These are phyloP conservation scores for Rhagologus leucostigma DNA, from an alignment of 2,113 vertebrate species.

Conservation along the genomic window DNA sequence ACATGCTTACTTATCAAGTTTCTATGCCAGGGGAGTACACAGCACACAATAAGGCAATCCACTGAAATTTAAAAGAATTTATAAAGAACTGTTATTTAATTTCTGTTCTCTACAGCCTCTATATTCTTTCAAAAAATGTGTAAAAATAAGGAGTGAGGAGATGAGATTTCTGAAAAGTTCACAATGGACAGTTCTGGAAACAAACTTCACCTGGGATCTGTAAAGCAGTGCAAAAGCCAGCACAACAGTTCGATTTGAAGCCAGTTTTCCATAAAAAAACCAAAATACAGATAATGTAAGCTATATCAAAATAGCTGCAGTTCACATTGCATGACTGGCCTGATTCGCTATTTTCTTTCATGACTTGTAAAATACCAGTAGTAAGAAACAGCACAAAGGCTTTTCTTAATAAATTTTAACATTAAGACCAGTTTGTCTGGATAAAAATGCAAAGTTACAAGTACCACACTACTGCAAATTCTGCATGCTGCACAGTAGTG, in stretches of 20 bases:
- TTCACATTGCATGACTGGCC: not conserved
- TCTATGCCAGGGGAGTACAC: constrained; percentile 20
- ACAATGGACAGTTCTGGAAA: constrained; percentile 3
- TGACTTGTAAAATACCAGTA: constrained; percentile 4
- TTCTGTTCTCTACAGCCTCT: constrained; percentile 22
- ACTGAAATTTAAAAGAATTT: constrained; percentile 2
- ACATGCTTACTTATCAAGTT: not conserved
- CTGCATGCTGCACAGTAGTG: constrained; percentile 37
- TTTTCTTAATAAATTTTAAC: constrained; percentile 70
- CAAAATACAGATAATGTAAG: not conserved
- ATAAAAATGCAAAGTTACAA: constrained; percentile 60
- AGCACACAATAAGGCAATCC: constrained; percentile 26
- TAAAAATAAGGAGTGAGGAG: not conserved
- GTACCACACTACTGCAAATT: constrained; percentile 20
- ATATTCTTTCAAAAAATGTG: not conserved
- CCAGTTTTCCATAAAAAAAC: constrained; percentile 25
- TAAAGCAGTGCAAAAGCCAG: not conserved
- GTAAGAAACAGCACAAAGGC: constrained; percentile 38
- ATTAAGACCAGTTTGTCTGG: constrained; percentile 49
- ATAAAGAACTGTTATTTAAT: not conserved
- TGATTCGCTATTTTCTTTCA: not conserved
- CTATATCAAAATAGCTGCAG: not conserved
- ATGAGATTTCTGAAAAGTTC: not conserved
- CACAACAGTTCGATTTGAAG: constrained; percentile 24
- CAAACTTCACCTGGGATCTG: not conserved